Evolutionary conservation across 1,140 invertebrate genomes (phyloP), one percentile per base, ranked within the genome.

Genomic region (Drosophila nebulosa): DNA sequence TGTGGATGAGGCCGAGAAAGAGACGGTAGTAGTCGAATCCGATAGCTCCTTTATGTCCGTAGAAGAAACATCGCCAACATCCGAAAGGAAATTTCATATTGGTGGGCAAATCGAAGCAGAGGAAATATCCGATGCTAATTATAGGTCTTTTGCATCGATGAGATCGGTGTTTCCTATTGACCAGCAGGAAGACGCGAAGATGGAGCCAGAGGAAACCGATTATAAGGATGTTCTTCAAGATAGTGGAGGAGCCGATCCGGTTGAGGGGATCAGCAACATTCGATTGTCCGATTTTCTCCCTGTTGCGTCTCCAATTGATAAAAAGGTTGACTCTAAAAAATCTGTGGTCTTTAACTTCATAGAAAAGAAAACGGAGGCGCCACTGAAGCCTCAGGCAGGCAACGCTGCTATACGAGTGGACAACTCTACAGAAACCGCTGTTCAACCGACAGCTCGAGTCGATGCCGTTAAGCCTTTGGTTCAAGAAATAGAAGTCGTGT

Each of bases 401-500:
- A n/a, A n/a, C n/a, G n/a, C n/a, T n/a, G n/a, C n/a, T n/a, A n/a
- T n/a, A n/a, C n/a, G n/a, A n/a, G n/a, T n/a, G n/a, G n/a, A n/a
- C n/a, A n/a, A n/a, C n/a, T n/a, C n/a, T n/a, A n/a, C n/a, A n/a
- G n/a, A n/a, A n/a, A n/a, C 30, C 2, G 3, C 12, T 10, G 26
- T 36, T 9, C 39, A 46, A 12, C 56, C 69, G 2, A 78, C 78
- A 5, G 9, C 22, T 6, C 51, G 64, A 64, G 78, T 86, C 12
- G 81, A 85, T 64, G 46, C 39, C 1, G 78, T 85, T 5, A 63
- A 51, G 22, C 32, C 83, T 1, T 61, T 70, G 9, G 50, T 35
- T 1, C 30, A 52, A 16, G 18, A 73, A 18, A 61, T 67, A 5
- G 10, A 36, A 26, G 4, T 27, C 26, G 10, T 16, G 12, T 1